Evolutionary conservation across 2,113 vertebrate genomes (phyloP).

Genomic region (Recurvirostra avosetta): DNA sequence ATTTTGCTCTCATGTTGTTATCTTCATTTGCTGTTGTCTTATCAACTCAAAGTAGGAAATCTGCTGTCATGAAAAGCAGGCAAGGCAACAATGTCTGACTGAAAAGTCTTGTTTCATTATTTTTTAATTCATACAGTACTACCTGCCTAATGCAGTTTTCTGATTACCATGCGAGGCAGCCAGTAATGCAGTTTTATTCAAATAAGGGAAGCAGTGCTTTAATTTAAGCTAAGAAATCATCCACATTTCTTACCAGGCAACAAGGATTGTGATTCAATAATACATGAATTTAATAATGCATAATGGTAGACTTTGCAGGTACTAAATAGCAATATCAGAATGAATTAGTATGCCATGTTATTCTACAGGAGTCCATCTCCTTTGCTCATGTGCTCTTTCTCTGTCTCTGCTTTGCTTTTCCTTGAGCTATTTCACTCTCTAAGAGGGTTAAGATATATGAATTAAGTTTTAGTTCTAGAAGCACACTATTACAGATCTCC

Average conservation of each 20-base stretch:
- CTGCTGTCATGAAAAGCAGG: conserved; percentile 80
- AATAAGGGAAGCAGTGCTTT: conserved; percentile 79
- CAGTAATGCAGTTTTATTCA: conserved; percentile 81
- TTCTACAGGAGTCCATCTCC: conserved; percentile 15
- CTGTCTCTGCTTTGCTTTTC: conserved; percentile 26
- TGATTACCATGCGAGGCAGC: conserved; percentile 81
- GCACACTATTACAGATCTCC: background rate
- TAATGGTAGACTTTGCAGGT: conserved; percentile 77
- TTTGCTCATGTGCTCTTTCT: background rate
- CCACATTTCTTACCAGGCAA: conserved; percentile 80
- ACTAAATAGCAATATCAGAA: conserved; percentile 76
- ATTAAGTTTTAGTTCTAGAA: background rate
- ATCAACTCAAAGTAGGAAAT: conserved; percentile 77
- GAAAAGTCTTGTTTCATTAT: conserved; percentile 92
- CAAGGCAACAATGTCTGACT: conserved; percentile 86
- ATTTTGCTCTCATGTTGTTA: conserved; percentile 81
- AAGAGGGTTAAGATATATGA: background rate
- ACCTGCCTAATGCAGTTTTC: conserved; percentile 96
- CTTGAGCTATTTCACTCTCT: background rate
- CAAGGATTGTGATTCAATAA: conserved; percentile 81
- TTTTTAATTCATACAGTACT: conserved; percentile 94
- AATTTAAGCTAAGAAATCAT: conserved; percentile 81
- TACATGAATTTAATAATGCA: conserved; percentile 87
- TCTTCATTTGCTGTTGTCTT: conserved; percentile 83
- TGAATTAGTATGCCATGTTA: conserved; percentile 62